These are phyloP conservation scores for Cromileptes altivelis DNA, from an alignment of 2,113 vertebrate species.

Conservation along the genomic window DNA sequence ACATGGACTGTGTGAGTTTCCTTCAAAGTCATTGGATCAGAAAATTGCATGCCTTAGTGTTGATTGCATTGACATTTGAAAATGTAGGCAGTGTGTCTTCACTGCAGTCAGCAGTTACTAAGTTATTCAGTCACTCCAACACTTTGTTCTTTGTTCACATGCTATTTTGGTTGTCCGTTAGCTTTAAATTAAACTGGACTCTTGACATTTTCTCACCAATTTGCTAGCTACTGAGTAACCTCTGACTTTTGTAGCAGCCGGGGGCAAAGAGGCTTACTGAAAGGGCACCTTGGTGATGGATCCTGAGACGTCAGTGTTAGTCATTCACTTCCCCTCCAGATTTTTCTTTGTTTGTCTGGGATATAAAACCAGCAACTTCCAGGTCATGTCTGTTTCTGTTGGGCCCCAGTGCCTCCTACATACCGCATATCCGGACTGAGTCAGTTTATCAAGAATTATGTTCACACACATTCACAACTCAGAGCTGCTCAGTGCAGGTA, in stretches of 20 bases:
- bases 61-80: not conserved
- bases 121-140: not conserved
- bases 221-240: constrained; percentile 18
- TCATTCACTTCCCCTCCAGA: constrained; percentile 29
- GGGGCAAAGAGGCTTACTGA: not conserved
- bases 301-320: not conserved
- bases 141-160: not conserved
- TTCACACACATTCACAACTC: not conserved
- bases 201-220: not conserved
- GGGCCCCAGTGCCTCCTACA: constrained; percentile 1
- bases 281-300: not conserved
- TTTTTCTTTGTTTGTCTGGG: constrained; percentile 5
- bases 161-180: not conserved
- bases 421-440: not conserved
- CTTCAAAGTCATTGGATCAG: not conserved
- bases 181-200: not conserved
- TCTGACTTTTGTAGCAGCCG: constrained; percentile 7
- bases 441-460: not conserved
- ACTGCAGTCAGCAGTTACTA: not conserved
- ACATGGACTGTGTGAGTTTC: not conserved
- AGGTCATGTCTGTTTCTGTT: not conserved
- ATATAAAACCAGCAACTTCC: constrained; percentile 6
- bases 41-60: not conserved
- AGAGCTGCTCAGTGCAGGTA: not conserved
- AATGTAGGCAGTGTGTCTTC: not conserved